Evolutionary conservation across 2,888 invertebrate genomes (phyloP).

Genomic region (Anarsia innoxiella): DNA sequence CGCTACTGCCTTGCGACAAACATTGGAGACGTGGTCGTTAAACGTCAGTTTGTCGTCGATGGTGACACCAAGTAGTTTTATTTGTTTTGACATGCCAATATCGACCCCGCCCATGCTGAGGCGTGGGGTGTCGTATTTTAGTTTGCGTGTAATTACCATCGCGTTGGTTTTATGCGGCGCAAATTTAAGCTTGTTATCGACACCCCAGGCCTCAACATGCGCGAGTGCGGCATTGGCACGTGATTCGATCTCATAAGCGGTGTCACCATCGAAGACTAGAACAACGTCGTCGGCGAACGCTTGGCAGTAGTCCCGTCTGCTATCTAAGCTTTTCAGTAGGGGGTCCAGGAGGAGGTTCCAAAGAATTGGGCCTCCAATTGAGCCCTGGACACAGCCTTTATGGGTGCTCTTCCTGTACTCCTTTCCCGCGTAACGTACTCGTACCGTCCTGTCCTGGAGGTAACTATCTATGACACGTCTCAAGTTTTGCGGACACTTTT

Average conservation of each 20-base stretch:
- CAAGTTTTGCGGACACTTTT: not conserved
- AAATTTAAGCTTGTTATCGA: not conserved
- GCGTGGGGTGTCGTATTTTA: not conserved
- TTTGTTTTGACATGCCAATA: slow-evolving; percentile 6
- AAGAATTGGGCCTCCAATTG: not conserved
- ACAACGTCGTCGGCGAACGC: not conserved
- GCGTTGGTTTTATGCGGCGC: not conserved
- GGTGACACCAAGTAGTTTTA: slow-evolving; percentile 16
- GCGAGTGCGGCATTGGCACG: not conserved
- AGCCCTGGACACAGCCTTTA: not conserved
- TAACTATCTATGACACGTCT: not conserved
- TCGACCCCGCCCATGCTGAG: slow-evolving; percentile 6
- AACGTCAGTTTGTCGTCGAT: slow-evolving; percentile 13
- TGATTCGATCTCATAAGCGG: not conserved
- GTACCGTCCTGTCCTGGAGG: not conserved
- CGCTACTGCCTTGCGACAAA: not conserved
- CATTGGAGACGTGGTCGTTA: slow-evolving; percentile 3
- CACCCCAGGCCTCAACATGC: not conserved
- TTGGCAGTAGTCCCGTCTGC: not conserved
- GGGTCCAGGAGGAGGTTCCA: not conserved
- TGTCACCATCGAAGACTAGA: not conserved
- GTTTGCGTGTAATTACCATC: not conserved
- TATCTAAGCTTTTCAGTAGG: not conserved
- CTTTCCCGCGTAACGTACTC: not conserved
- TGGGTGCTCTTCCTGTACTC: not conserved